phyloP scores from a whole-genome alignment of 2,113 vertebrate genomes.

The Elanus axillaris region DNA sequence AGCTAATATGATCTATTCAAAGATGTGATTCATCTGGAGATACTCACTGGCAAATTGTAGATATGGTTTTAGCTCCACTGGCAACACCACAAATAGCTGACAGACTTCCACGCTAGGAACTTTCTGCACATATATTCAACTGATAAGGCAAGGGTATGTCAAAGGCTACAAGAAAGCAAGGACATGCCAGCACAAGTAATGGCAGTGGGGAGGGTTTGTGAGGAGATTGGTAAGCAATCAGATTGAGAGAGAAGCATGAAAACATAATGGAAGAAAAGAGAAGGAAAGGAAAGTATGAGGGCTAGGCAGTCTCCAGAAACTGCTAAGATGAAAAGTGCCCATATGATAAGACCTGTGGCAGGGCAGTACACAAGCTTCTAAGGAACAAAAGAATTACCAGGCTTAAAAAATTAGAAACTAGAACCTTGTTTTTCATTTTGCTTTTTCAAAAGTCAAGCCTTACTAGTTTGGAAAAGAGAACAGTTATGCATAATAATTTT shows the following conservation, averaged over 20 bases:
- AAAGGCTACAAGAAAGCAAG: background rate
- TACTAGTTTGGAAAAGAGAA: background rate
- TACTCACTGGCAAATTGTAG: background rate
- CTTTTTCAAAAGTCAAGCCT: background rate
- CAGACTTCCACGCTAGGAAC: background rate
- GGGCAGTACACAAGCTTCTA: background rate
- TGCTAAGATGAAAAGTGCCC: background rate
- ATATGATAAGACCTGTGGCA: background rate
- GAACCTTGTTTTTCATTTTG: background rate
- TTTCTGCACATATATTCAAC: background rate
- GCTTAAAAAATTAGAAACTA: background rate
- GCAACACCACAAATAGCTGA: background rate
- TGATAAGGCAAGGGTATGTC: background rate
- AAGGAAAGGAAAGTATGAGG: background rate
- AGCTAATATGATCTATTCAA: background rate
- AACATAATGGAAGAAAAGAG: background rate
- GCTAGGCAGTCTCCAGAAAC: background rate
- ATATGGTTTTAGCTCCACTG: background rate
- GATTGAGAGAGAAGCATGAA: background rate
- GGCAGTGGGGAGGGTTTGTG: background rate
- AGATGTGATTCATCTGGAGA: background rate
- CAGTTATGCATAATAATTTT: background rate
- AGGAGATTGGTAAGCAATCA: background rate
- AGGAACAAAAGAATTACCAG: background rate
- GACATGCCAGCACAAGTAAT: background rate